Evolutionary conservation across 2,888 invertebrate species (phyloP).

Genomic region (Hybos culiciformis): DNA sequence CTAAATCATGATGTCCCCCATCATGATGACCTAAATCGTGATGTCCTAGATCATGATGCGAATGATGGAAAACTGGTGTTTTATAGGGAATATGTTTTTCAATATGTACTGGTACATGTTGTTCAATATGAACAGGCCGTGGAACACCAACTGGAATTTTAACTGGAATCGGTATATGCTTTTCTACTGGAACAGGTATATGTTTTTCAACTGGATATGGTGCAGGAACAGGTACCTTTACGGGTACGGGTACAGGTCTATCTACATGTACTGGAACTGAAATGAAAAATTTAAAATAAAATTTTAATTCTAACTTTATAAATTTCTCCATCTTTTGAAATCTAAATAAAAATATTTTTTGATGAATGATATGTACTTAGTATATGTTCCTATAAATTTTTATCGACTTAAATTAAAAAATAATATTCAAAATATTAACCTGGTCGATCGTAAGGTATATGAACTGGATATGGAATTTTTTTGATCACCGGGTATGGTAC

Average conservation of each 20-base stretch:
- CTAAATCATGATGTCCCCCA: constrained; percentile 11
- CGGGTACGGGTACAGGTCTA: constrained; percentile 51
- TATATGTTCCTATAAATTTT: no score
- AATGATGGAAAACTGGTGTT: constrained; percentile 35
- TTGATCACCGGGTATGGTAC: constrained; percentile 50
- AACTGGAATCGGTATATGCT: constrained; percentile 51
- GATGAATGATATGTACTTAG: no score
- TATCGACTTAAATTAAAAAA: no score
- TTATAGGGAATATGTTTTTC: constrained; percentile 53
- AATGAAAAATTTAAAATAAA: no score
- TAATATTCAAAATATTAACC: no score
- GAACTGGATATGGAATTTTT: constrained; percentile 44
- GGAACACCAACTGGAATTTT: constrained; percentile 37
- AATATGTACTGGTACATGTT: constrained; percentile 47
- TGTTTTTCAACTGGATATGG: constrained; percentile 50
- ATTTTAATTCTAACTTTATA: no score
- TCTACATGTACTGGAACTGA: constrained; percentile 48
- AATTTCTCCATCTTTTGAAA: no score
- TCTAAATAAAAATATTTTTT: no score
- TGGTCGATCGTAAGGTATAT: constrained; percentile 41
- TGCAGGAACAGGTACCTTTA: constrained; percentile 57
- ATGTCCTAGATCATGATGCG: constrained; percentile 23
- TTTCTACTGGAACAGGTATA: constrained; percentile 51
- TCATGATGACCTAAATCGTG: constrained; percentile 6
- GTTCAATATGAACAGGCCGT: constrained; percentile 42